phyloP scores from a whole-genome alignment of 2,797 vertebrate species.

The Lepilemur septentrionalis region DNA sequence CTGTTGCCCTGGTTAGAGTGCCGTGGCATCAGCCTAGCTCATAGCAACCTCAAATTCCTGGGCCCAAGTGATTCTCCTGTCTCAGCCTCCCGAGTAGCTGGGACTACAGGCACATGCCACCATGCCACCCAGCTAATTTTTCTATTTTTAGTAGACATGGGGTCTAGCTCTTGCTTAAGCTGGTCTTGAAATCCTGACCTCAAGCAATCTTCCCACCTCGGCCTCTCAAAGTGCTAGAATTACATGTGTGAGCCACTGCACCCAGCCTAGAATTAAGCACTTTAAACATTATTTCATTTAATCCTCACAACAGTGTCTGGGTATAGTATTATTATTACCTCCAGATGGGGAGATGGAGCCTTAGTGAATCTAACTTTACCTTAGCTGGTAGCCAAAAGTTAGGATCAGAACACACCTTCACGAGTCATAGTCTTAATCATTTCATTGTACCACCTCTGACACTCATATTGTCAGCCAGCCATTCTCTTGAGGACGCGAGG shows the following conservation, averaged over 20 bases:
- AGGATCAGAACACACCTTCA: neutral
- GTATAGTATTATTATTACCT: neutral
- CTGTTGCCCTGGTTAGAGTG: neutral
- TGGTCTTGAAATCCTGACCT: too few relatives aligned
- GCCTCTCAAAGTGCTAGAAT: too few relatives aligned
- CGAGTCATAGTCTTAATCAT: neutral
- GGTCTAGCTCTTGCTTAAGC: too few relatives aligned
- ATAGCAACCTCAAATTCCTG: neutral
- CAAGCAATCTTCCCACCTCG: too few relatives aligned
- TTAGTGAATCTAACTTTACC: conserved; percentile 1
- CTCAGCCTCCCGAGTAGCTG: neutral
- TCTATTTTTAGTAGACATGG: too few relatives aligned
- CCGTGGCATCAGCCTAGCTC: neutral
- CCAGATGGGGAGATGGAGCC: neutral
- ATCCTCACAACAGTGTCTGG: neutral
- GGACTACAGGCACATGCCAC: too few relatives aligned
- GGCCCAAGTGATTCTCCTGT: neutral
- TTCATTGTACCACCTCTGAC: neutral
- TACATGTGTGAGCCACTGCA: too few relatives aligned
- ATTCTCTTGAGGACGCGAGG: neutral
- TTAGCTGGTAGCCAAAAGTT: neutral
- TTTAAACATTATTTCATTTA: conserved; percentile 14
- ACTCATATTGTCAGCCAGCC: neutral
- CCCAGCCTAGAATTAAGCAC: neutral
- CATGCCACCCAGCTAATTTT: too few relatives aligned